Base-by-base conservation (phyloP, 2,113 vertebrate genomes). In the Cisticola juncidis region DNA sequence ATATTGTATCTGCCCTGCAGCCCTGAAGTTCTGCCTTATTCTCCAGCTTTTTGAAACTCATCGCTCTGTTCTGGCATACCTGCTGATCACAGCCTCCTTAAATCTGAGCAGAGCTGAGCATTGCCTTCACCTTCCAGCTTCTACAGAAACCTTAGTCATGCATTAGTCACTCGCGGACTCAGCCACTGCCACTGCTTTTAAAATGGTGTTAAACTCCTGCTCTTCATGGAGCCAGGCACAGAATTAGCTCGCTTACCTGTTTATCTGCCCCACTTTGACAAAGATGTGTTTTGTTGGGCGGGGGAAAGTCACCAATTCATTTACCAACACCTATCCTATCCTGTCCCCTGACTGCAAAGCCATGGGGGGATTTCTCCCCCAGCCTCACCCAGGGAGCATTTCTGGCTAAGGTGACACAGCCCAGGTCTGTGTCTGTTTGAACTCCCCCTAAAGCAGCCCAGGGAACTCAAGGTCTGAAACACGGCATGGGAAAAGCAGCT, bases 281-380 rank as follows among this genome's bases (percentile, higher is more conserved):
- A 8, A 38, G 20, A 3, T 2, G 3, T 8, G 38, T 8, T 33
- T 31, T 53, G 10, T 3, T 40, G 40, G 54, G 73, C 28, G 69
- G 18, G 35, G 44, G 3, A 40, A 57, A 29, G 35, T 36, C 78
- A 35, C 33, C 3, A 1, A 36, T 45, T n/a, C 35, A 4, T 18
- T 57, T 2, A n/a, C 14, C 33, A 19, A 5, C 24, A 7, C 0
- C 0, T 3, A 21, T 5, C 47, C 56, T 69, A 65, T 8, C 7
- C 58, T 25, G 19, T 12, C 53, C 31, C 44, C 33, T 31, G 62
- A 6, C 2, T 42, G 53, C 35, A 24, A 25, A 80, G 38, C 25
- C n/a, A 0, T 1, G 15, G 48, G 26, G 35, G 20, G 8, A 36
- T 8, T 38, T 51, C 48, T 86, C 19, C 45, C 21, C 47, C 35